Base-by-base conservation (phyloP, 2,797 vertebrate genomes). In the Champsocephalus gunnari region DNA sequence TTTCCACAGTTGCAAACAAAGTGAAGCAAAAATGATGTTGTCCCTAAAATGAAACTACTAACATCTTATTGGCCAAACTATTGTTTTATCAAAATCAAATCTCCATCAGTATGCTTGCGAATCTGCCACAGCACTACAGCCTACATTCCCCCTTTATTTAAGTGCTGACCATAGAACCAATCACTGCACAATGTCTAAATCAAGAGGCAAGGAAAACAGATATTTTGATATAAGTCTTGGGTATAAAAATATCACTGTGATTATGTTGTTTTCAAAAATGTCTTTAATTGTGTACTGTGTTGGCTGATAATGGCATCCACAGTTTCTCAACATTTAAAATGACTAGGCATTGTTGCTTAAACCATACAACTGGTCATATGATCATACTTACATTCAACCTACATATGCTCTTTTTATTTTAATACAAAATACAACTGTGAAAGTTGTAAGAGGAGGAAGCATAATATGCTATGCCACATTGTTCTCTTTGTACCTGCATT, bases 1-100 rank as follows among this genome's bases (percentile, higher is more conserved):
- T 10, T 66, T 16, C 12, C 24, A 73, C 43, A 77, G 2, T 17
- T 63, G 3, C 1, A 58, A 28, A 12, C 0, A 0, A 61, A 50
- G 16, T 28, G 0, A 65, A 71, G 28, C 12, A 5, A 32, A 65
- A 45, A 61, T 65, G 10, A 14, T 12, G 1, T 56, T 34, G 5
- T 32, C 11, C n/a, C 19, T 21, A 45, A 77, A 50, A 21, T 66
- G 3, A 60, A 45, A 62, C 9, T 17, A 43, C 14, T 38, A 16
- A 51, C 3, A n/a, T 17, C 7, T n/a, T 41, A 51, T 57, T 38
- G 10, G 17, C 12, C 21, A 68, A 62, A 67, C 10, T 14, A 28
- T 28, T 47, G 38, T 12, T 3, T 57, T 49, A 53, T 38, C 70
- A 55, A 66, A 66, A 2, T 19, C 24, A 70, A 66, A 34, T 38